phyloP scores from a whole-genome alignment of 2,888 invertebrate species.

The Dynastes tityus region DNA sequence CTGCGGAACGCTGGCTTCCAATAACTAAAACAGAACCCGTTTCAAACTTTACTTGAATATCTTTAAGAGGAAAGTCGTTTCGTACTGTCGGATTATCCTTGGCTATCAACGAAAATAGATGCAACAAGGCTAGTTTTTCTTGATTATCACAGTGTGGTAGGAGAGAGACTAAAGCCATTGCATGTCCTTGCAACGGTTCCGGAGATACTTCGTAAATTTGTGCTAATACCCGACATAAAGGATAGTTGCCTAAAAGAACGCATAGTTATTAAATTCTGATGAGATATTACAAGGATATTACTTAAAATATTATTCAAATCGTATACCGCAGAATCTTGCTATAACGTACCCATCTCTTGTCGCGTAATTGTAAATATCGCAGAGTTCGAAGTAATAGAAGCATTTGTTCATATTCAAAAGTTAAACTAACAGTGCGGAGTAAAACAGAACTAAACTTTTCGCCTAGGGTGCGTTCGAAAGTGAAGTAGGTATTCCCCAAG shows the following conservation, averaged over 20 bases:
- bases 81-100: conserved; percentile 83
- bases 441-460: too few species aligned
- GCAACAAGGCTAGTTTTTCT: conserved; percentile 88
- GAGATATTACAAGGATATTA: too few species aligned
- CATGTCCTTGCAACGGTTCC: conserved; percentile 88
- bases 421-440: too few species aligned
- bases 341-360: too few species aligned
- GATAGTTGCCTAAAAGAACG: conserved; percentile 83
- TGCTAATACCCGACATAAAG: conserved; percentile 89
- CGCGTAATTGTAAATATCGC: too few species aligned
- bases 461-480: too few species aligned
- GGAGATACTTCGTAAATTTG: conserved; percentile 92
- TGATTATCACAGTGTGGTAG: conserved; percentile 88
- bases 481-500: too few species aligned
- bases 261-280: too few species aligned
- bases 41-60: conserved; percentile 6
- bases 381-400: too few species aligned
- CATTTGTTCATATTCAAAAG: too few species aligned
- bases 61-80: conserved; percentile 49
- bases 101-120: conserved; percentile 87
- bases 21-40: conserved; percentile 71
- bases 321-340: too few species aligned
- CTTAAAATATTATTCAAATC: too few species aligned
- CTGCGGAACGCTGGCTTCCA: conserved; percentile 87
- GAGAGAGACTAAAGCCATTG: conserved; percentile 85